Percentiles rank a stretch among this genome's conserved stretches.
phyloP scores from a whole-genome alignment of 2,113 vertebrate species.

The Nesogale talazaci region DNA sequence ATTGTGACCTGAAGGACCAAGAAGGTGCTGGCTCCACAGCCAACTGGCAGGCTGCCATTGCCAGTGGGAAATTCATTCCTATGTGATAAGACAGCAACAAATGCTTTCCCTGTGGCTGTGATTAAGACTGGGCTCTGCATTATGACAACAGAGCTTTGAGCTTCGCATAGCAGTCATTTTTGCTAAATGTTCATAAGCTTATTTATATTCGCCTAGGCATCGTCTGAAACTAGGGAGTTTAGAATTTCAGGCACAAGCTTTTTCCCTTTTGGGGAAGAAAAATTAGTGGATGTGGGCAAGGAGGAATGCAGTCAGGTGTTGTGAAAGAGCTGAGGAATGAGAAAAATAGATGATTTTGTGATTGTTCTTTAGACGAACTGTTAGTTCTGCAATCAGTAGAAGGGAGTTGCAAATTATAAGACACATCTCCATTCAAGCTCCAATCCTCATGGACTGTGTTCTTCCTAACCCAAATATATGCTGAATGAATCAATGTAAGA shows the following conservation, averaged over 20 bases:
- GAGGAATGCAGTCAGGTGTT: background rate
- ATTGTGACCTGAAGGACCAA: constrained; percentile 66
- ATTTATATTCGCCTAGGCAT: constrained; percentile 71
- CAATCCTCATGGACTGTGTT: background rate
- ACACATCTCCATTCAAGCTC: background rate
- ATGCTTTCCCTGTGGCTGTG: constrained; percentile 71
- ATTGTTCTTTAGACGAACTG: background rate
- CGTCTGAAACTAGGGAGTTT: constrained; percentile 63
- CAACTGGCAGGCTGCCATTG: constrained; percentile 69
- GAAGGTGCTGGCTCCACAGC: constrained; percentile 33
- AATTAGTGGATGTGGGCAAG: constrained; percentile 6
- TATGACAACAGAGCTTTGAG: constrained; percentile 66
- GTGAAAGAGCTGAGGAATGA: background rate
- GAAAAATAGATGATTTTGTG: background rate
- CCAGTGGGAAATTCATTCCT: constrained; percentile 72
- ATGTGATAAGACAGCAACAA: constrained; percentile 78
- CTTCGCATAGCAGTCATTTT: constrained; percentile 73
- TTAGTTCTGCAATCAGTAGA: background rate
- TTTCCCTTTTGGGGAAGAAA: constrained; percentile 66
- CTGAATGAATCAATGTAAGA: constrained; percentile 29
- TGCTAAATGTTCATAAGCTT: constrained; percentile 77
- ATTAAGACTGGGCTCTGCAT: constrained; percentile 73
- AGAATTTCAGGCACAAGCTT: constrained; percentile 65
- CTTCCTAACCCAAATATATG: background rate
- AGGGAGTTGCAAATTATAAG: constrained; percentile 12